phyloP scores from a whole-genome alignment of 1,140 invertebrate genomes.

The Polypedilum vanderplanki region DNA sequence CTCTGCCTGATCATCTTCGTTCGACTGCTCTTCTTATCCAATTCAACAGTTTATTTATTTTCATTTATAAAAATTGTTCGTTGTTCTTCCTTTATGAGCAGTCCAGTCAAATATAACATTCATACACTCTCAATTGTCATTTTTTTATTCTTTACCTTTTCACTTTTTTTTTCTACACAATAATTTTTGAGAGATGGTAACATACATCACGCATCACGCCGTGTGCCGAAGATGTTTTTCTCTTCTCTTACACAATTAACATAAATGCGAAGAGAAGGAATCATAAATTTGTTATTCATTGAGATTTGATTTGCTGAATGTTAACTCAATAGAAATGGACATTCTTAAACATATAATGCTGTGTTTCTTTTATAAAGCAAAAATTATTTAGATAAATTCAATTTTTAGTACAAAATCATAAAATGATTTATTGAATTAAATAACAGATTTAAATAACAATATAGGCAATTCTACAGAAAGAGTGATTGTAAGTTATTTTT shows the following conservation, averaged over 20 bases:
- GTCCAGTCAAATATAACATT: slow-evolving; percentile 8
- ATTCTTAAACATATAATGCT: background rate
- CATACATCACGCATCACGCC: slow-evolving; percentile 26
- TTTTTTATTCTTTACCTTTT: slow-evolving; percentile 3
- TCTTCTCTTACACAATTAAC: slow-evolving; percentile 11
- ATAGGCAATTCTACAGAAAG: too few species aligned
- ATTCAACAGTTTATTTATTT: slow-evolving; percentile 29
- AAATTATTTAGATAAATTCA: too few species aligned
- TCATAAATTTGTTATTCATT: slow-evolving; percentile 19
- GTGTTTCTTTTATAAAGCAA: too few species aligned
- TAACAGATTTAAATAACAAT: too few species aligned
- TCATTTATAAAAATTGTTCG: background rate
- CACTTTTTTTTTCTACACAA: background rate
- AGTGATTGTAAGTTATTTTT: too few species aligned
- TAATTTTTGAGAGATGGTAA: background rate
- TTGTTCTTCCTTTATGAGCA: slow-evolving; percentile 12
- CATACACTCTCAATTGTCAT: slow-evolving; percentile 23
- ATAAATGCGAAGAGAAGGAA: slow-evolving; percentile 17
- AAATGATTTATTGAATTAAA: too few species aligned
- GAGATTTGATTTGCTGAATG: background rate
- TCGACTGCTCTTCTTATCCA: slow-evolving; percentile 20
- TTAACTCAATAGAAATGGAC: background rate
- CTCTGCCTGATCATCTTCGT: slow-evolving; percentile 14
- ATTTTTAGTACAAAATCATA: too few species aligned
- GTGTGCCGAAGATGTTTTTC: background rate